A percentile compares a stretch with the other conserved stretches of the same genome.
Evolutionary conservation across 2,797 vertebrate species (phyloP).

Genomic region (Iguana delicatissima): DNA sequence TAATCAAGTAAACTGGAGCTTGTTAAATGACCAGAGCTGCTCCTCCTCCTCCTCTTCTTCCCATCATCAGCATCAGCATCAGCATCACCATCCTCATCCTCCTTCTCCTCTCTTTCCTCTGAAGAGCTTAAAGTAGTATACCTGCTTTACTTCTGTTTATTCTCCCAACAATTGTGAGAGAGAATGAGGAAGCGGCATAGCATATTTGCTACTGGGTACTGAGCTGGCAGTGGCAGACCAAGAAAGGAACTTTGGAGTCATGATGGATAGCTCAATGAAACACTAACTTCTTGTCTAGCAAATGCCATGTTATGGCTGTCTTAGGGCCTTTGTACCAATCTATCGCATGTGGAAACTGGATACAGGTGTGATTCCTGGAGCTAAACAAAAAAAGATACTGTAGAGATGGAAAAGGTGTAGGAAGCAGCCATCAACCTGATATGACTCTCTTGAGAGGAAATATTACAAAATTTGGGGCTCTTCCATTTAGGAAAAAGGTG

Average conservation of each 20-base stretch:
- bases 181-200: too few species aligned
- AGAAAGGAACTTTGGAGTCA: too few species aligned
- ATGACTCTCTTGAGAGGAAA: not conserved
- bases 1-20: not conserved
- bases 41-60: accelerated
- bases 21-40: not conserved
- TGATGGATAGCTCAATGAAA: too few species aligned
- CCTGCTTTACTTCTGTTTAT: not conserved
- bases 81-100: too few species aligned
- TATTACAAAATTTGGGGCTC: not conserved
- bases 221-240: not conserved
- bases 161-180: not conserved
- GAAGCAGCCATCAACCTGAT: not conserved
- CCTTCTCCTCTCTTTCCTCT: not conserved
- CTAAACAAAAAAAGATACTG: not conserved
- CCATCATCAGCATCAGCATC: too few species aligned
- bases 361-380: not conserved
- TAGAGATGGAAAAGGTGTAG: not conserved
- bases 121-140: not conserved
- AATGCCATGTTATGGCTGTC: too few species aligned
- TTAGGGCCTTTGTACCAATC: not conserved
- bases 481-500: not conserved
- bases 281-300: not conserved
- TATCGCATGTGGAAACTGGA: not conserved
- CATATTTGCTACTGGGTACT: not conserved